Conservation (phyloP, 2,888 invertebrate genomes). For the Eurytoma californica region DNA sequence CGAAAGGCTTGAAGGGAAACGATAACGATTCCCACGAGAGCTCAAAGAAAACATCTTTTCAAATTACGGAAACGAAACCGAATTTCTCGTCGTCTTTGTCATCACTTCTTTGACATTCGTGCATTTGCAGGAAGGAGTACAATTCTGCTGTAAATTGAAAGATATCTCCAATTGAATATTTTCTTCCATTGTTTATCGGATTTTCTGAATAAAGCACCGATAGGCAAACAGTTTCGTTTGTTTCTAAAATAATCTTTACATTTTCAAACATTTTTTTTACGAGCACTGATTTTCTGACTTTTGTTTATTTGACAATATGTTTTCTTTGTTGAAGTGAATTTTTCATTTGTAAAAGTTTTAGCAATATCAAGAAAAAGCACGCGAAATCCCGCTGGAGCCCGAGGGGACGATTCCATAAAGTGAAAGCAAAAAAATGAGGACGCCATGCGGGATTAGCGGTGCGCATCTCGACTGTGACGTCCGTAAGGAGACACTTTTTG, state of each 20-base stretch:
- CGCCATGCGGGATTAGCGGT: background rate
- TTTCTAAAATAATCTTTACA: too few relatives aligned
- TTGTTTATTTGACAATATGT: too few relatives aligned
- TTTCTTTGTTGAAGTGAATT: too few relatives aligned
- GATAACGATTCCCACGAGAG: constrained; percentile 30
- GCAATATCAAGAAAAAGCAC: too few relatives aligned
- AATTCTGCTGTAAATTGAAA: background rate
- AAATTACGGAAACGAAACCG: background rate
- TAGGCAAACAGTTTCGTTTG: too few relatives aligned
- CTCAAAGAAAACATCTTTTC: constrained; percentile 17
- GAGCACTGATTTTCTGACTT: too few relatives aligned
- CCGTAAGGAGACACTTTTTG: background rate
- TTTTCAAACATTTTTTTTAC: too few relatives aligned
- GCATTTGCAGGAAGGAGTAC: background rate
- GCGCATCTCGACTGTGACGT: background rate
- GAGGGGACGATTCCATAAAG: background rate
- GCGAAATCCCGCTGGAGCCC: too few relatives aligned
- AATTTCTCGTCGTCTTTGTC: background rate
- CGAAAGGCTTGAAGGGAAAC: constrained; percentile 22
- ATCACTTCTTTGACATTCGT: constrained; percentile 1
- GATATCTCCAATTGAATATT: too few relatives aligned
- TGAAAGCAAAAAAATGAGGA: background rate
- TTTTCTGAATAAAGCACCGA: too few relatives aligned
- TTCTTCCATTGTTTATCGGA: too few relatives aligned
- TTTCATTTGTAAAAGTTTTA: too few relatives aligned